Base-by-base conservation (phyloP, 2,797 vertebrate species). In the Clamator glandarius region DNA sequence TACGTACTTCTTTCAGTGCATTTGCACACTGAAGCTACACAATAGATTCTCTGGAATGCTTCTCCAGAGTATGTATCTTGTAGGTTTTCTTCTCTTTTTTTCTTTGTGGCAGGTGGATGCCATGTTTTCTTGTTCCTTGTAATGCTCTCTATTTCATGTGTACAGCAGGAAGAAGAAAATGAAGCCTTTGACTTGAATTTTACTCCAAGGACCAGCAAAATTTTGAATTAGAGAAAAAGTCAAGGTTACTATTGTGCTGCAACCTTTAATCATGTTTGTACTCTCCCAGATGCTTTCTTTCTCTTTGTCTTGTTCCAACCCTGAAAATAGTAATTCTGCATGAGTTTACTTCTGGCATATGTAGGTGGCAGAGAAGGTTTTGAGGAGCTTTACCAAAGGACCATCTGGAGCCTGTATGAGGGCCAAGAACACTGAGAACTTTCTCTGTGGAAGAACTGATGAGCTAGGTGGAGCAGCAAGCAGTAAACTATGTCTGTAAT, bases 301-400 rank as follows among this genome's bases (percentile, higher is more conserved):
- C 69, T 44, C 9, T 73, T 68, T 54, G 31, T 89, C 39, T 84
- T 29, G 19, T 23, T 70, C 26, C 42, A 86, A 33, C 35, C 14
- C 74, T 79, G 69, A 75, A 89, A 82, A 87, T 74, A 92, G 70
- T 76, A 77, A 84, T 57, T 87, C 17, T 87, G 28, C 13, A 16
- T 66, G 54, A 68, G 61, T 67, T 31, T 86, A 42, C 58, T 91
- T 83, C 82, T 79, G 59, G 59, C 42, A 35, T 5, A 5, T 13
- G 41, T 76, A 1, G 4, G 74, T 92, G 81, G 80, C 63, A 91
- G 67, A 91, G 85, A 42, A 58, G 89, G 62, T 74, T 88, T 90
- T 48, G 63, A 63, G 42, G 73, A 94, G 41, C 92, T 95, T 91
- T 83, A 76, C 90, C 80, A 54, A 42, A 92, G 77, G 89, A n/a